A percentile compares a stretch with the other conserved stretches of the same genome.
Evolutionary conservation across 2,113 vertebrate species (phyloP).

Genomic region (Onychostruthus taczanowskii): DNA sequence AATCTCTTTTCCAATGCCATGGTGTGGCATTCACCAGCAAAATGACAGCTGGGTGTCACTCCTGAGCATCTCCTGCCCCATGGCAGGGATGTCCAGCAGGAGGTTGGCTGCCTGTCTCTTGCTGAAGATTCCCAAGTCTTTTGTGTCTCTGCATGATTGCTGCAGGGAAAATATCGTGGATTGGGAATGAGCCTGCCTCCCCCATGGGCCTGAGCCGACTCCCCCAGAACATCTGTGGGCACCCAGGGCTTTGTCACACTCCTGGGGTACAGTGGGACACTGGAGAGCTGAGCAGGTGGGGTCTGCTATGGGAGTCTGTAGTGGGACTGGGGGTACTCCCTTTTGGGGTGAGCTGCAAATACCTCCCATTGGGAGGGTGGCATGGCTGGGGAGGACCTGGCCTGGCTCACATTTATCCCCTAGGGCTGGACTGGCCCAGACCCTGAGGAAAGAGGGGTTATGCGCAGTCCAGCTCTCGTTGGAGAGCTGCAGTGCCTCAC

Average conservation of each 20-base stretch:
- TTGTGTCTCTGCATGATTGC: not conserved
- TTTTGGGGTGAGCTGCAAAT: not conserved
- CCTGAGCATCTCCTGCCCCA: not conserved
- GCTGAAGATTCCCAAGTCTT: not conserved
- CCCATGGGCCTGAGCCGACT: accelerated
- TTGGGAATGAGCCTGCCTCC: not conserved
- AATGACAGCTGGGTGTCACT: not conserved
- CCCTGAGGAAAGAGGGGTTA: accelerated
- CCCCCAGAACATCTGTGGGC: no score
- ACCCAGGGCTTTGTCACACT: accelerated
- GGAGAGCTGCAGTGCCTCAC: accelerated
- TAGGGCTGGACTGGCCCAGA: not conserved
- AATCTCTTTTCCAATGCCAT: accelerated
- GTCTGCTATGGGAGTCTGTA: accelerated
- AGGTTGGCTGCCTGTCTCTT: not conserved
- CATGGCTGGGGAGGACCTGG: not conserved
- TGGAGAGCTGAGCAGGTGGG: accelerated
- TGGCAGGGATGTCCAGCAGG: not conserved
- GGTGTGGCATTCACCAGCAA: accelerated
- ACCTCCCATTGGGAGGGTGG: accelerated
- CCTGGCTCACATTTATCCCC: not conserved
- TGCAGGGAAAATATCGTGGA: not conserved
- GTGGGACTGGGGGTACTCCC: not conserved
- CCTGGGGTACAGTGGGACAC: accelerated
- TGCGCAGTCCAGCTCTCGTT: accelerated